Conservation (phyloP, 2,797 vertebrate species). For the Tolypeutes matacus region DNA sequence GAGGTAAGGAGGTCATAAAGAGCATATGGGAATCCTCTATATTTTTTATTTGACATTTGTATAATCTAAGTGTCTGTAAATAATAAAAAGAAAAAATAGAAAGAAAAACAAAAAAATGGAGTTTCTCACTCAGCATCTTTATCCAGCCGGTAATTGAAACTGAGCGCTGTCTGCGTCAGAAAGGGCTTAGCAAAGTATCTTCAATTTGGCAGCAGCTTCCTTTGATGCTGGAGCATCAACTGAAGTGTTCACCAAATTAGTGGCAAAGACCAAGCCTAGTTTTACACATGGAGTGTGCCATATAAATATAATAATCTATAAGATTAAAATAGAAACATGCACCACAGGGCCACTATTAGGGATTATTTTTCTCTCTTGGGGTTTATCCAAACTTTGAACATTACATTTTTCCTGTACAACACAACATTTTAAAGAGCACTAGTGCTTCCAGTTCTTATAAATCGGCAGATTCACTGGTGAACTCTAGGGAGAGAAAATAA, state of each 20-base stretch:
- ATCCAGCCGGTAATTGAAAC: constrained; percentile 60
- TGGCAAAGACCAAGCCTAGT: constrained; percentile 69
- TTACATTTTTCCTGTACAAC: not conserved
- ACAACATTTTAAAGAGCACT: not conserved
- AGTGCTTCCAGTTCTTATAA: not conserved
- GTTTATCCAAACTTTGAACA: not conserved
- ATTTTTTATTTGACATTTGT: too few relatives aligned
- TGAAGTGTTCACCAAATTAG: not conserved
- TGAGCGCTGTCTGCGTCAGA: constrained; percentile 55
- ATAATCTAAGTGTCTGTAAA: too few relatives aligned
- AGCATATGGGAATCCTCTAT: not conserved
- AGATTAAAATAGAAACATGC: not conserved
- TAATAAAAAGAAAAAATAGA: too few relatives aligned
- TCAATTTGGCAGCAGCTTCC: not conserved
- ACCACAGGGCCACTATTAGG: not conserved
- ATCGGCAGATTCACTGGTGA: not conserved
- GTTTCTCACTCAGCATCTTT: not conserved
- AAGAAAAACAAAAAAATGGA: not conserved
- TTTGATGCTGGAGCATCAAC: not conserved
- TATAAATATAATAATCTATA: not conserved
- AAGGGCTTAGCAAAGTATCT: not conserved
- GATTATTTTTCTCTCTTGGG: constrained; percentile 10
- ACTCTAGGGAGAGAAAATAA: not conserved
- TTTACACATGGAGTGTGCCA: constrained; percentile 65
- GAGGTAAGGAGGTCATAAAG: rapidly evolving